Conservation (phyloP, 2,797 vertebrate genomes). For the Manis javanica region DNA sequence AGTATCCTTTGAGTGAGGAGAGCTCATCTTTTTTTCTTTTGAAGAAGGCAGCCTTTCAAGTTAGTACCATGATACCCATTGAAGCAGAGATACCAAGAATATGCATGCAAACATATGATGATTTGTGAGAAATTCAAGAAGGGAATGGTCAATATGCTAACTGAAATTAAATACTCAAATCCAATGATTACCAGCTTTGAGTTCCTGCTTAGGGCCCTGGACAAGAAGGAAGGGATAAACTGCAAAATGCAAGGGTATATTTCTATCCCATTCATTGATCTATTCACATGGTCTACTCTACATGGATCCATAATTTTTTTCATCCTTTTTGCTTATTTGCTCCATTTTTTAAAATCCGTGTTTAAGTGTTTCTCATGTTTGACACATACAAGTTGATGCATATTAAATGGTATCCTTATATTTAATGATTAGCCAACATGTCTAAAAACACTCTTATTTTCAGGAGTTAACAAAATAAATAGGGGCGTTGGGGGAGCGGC, state of each 20-base stretch:
- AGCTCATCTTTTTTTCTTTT: not conserved
- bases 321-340: not conserved
- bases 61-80: not conserved
- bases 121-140: not conserved
- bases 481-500: too few relatives aligned
- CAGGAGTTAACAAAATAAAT: not conserved
- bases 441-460: not conserved
- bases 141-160: not conserved
- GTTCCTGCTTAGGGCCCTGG: not conserved
- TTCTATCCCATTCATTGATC: not conserved
- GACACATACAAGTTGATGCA: not conserved
- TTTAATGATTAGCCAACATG: not conserved
- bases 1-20: not conserved
- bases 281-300: not conserved
- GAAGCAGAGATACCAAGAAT: not conserved
- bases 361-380: not conserved
- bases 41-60: not conserved
- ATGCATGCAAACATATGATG: not conserved
- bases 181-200: not conserved
- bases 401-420: not conserved
- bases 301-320: not conserved
- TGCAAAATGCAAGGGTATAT: not conserved
- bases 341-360: not conserved
- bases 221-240: not conserved
- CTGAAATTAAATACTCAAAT: not conserved